These are phyloP conservation scores for Aleiodes sp. DNA, from an alignment of 1,140 invertebrate species.

Conservation along the genomic window DNA sequence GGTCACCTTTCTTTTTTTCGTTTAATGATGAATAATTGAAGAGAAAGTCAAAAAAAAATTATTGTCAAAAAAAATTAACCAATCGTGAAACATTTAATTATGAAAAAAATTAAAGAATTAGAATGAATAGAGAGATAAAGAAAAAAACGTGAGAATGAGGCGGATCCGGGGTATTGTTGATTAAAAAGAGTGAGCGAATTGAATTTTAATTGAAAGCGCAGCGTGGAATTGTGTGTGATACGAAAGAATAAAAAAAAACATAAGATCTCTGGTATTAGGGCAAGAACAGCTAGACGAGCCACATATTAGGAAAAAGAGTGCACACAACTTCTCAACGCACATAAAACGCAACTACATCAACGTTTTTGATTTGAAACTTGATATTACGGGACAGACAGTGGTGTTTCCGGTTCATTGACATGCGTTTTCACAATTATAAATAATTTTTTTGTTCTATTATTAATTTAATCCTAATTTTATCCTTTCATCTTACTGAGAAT, in stretches of 20 bases:
- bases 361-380: background rate
- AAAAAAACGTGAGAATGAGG: constrained; percentile 58
- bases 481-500: too few species aligned
- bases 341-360: too few species aligned
- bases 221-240: background rate
- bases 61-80: background rate
- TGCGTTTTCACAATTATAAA: constrained; percentile 26
- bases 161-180: constrained; percentile 42
- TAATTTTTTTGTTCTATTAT: constrained; percentile 10
- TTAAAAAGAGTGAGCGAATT: background rate
- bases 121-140: background rate
- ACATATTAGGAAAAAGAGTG: constrained; percentile 30
- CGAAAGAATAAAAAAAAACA: background rate
- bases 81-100: background rate
- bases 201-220: constrained; percentile 24
- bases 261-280: background rate
- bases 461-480: background rate
- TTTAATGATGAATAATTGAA: background rate
- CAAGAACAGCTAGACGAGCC: constrained; percentile 19
- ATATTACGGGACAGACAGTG: background rate
- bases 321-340: constrained; percentile 5
- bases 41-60: background rate
- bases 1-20: too few species aligned
- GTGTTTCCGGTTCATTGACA: constrained; percentile 28
- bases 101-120: background rate